Percentiles rank a stretch among this genome's conserved stretches.
phyloP scores from a whole-genome alignment of 2,797 vertebrate genomes.

The Pseudochirops cupreus region DNA sequence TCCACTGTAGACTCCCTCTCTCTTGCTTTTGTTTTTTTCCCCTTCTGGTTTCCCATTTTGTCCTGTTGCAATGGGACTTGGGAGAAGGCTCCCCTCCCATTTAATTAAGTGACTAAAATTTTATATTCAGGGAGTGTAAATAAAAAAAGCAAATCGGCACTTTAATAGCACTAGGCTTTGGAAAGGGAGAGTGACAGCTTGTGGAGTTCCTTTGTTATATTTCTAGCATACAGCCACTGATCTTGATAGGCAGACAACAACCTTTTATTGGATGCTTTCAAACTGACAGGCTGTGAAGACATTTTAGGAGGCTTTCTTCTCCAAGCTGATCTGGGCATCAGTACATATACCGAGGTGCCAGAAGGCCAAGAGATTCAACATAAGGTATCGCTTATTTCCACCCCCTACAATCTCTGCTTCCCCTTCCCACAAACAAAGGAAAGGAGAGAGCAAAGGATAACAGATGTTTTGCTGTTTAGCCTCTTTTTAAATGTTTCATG shows the following conservation, averaged over 20 bases:
- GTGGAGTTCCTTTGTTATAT: neutral
- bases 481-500: neutral
- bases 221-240: neutral
- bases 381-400: neutral
- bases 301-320: slow-evolving; percentile 26
- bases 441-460: neutral
- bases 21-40: neutral
- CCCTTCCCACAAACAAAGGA: slow-evolving; percentile 10
- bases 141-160: accelerated
- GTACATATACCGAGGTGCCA: neutral
- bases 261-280: neutral
- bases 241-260: neutral
- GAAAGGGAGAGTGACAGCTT: neutral
- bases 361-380: neutral
- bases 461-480: neutral
- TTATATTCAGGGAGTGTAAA: accelerated
- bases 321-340: neutral
- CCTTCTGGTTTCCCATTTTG: neutral
- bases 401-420: neutral
- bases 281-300: neutral
- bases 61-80: neutral
- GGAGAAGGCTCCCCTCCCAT: neutral
- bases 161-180: neutral
- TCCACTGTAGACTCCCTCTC: neutral
- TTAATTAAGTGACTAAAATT: neutral